Evolutionary conservation across 2,888 invertebrate genomes (phyloP), one percentile per base, ranked within the genome.

Genomic region (Epirrhoe alternata): DNA sequence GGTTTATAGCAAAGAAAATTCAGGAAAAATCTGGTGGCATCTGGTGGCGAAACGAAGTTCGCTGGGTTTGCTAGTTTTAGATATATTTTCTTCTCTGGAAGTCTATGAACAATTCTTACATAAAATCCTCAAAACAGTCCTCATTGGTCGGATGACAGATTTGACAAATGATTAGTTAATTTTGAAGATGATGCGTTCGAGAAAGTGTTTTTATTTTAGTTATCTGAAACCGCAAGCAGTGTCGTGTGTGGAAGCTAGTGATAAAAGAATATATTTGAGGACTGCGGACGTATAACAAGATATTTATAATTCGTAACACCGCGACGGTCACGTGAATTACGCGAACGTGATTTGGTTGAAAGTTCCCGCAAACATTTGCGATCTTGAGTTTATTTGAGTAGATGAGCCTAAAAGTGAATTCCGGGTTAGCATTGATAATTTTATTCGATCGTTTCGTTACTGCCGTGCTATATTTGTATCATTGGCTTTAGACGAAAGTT

Each of bases 211-310:
- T 6, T 16, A 1, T 14, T 14, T 14, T 47, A 16, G 47, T 5
- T 12, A 30, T 12, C 30, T 24, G 30, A 51, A 51, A 5, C 0
- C 12, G 51, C 51, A 24, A n/a, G 1, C 17, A 10, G 30, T 30
- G 5, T 12, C 12, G 12, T 42, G 2, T 42, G 38, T 33, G 33
- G 3, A 5, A 51, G 30, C 50, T 17, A 50, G 17, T 30, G 30
- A 51, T 10, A 24, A 42, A 73, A 73, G 64, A 47, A 74, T 69
- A 61, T 81, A 80, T 80, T 80, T 77, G 74, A 72, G 72, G 64
- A 77, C 17, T 67, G 57, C 57, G 60, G 68, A 64, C 69, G 64
- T 38, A 59, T 14, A 68, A 54, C 47, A 50, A 16, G 16, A 42
- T 60, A 60, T 67, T 61, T 64, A 58, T 57, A 68, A 59, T 56